Conservation (phyloP, 2,113 vertebrate genomes). For the Caranx melampygus region DNA sequence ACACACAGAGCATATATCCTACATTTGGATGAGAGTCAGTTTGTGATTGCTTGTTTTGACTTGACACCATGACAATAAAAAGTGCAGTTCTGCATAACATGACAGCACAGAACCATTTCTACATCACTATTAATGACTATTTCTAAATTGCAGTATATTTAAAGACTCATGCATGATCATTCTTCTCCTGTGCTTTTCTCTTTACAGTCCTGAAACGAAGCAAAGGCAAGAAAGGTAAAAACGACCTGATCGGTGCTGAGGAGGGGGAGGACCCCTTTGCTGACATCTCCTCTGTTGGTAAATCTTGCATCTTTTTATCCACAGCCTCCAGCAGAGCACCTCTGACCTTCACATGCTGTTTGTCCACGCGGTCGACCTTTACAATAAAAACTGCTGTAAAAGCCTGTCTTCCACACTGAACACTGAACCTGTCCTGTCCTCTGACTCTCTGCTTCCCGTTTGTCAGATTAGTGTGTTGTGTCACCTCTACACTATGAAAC, state of each 20-base stretch:
- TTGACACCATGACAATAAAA: background rate
- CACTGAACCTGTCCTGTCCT: background rate
- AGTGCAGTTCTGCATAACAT: background rate
- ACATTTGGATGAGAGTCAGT: background rate
- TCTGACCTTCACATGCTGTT: conserved; percentile 37
- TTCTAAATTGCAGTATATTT: background rate
- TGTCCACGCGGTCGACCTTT: conserved; percentile 48
- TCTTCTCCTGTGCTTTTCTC: background rate
- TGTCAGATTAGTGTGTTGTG: conserved; percentile 23
- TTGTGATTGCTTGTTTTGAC: background rate
- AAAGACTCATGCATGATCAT: background rate
- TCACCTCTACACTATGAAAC: conserved; percentile 12
- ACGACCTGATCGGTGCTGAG: conserved; percentile 93
- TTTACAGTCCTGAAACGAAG: conserved; percentile 92
- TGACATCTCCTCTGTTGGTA: conserved; percentile 95
- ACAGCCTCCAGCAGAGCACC: conserved; percentile 15
- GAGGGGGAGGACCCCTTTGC: conserved; percentile 94
- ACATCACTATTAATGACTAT: background rate
- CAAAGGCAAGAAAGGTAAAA: conserved; percentile 92
- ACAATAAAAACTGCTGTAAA: conserved; percentile 38
- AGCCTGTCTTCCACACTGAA: conserved; percentile 15
- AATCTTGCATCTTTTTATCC: conserved; percentile 66
- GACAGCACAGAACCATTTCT: background rate
- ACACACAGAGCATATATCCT: background rate
- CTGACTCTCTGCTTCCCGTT: conserved; percentile 19